Evolutionary conservation across 2,113 vertebrate species (phyloP), one percentile per base, ranked within the genome.

Genomic region (Jaculus jaculus): DNA sequence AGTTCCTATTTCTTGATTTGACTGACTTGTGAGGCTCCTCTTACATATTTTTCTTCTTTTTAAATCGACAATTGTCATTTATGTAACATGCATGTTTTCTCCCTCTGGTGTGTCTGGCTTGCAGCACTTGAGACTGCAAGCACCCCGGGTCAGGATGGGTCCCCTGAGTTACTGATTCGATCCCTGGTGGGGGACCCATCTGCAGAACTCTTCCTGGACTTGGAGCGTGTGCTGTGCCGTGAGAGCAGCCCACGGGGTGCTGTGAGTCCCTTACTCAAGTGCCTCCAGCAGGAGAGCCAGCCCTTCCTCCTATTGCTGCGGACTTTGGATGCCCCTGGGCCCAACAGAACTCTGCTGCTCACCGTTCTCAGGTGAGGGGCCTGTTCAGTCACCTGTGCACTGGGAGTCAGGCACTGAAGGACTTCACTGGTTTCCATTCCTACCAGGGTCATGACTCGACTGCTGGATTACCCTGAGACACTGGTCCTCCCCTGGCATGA

Each of bases 401-500:
- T 3, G 0, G 42, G 42, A 63, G 5, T 0, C 0, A 51, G 47
- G 28, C 32, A 37, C 63, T 10, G n/a, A 26, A 34, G 42, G 39
- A 74, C 58, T 69, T 91, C 24, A 91, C 20, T 68, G 30, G 7
- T 77, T 83, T 32, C 54, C 37, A 1, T 60, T 24, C 1, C 87
- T 75, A 0, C 34, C 96, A 99, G 99, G 98, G 99, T 99, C 96
- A 96, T 99, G 95, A 98, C 98, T 93, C 99, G 98, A 96, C 98
- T 99, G 95, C 97, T 99, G 98, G 99, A 99, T n/a, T 96, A 97
- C 96, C 98, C 98, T 20, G 96, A 98, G 97, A 99, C 99, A 71
- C 98, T 99, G 58, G 89, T 89, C 86, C 98, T 99, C 89, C 99
- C 99, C 2, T 99, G 99, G 99, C 99, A 99, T 0, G 98, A 99